phyloP scores from a whole-genome alignment of 2,888 invertebrate species.

The Seira sanloemensis region DNA sequence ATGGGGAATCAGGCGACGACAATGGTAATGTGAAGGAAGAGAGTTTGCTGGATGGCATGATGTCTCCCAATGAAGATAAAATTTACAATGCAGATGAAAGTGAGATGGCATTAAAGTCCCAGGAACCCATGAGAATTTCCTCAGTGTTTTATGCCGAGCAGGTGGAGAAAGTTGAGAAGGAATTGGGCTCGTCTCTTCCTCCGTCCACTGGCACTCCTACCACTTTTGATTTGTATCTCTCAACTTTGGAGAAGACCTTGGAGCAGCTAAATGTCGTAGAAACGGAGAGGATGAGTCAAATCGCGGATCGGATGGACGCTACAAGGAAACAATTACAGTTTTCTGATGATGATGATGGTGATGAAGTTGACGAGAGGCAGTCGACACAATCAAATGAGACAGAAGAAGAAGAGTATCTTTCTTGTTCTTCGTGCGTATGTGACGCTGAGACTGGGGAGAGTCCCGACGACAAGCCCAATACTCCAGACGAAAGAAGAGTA shows the following conservation, averaged over 20 bases:
- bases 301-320: constrained; percentile 44
- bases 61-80: too few relatives aligned
- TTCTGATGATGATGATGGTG: constrained; percentile 22
- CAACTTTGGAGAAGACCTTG: constrained; percentile 41
- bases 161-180: constrained; percentile 38
- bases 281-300: constrained; percentile 34
- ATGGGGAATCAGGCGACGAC: not conserved
- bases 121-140: constrained; percentile 19
- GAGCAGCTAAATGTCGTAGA: constrained; percentile 39
- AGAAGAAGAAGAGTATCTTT: constrained; percentile 14
- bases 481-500: constrained; percentile 1
- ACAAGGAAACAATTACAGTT: not conserved
- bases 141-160: constrained; percentile 37
- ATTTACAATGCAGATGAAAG: too few relatives aligned
- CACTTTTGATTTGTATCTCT: constrained; percentile 41
- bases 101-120: too few relatives aligned
- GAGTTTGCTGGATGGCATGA: not conserved
- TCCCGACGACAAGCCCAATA: not conserved
- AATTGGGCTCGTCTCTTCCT: constrained; percentile 3
- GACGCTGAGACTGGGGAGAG: not conserved
- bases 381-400: too few relatives aligned
- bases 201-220: not conserved
- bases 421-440: constrained; percentile 1
- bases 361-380: not conserved
- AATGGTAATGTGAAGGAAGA: not conserved